These are phyloP conservation scores for Romanomermis culicivorax DNA, from an alignment of 2,888 invertebrate genomes.

Conservation along the genomic window DNA sequence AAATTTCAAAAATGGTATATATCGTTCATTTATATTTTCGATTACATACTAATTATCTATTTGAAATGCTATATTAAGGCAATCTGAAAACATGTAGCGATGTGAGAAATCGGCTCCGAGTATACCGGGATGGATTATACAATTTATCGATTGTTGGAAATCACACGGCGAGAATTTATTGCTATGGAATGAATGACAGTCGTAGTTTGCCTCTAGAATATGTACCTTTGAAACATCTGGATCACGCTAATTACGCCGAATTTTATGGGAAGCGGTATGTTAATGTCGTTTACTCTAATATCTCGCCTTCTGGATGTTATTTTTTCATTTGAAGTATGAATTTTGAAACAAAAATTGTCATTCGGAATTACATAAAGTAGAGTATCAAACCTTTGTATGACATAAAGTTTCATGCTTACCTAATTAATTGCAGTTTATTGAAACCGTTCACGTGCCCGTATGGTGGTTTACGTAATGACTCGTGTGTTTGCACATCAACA, in stretches of 20 bases:
- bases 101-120: too few species aligned
- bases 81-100: too few species aligned
- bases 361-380: too few species aligned
- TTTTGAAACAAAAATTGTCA: not conserved
- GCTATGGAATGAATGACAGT: conserved; percentile 47
- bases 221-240: conserved; percentile 38
- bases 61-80: too few species aligned
- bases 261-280: conserved; percentile 42
- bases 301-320: too few species aligned
- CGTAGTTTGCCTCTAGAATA: conserved; percentile 47
- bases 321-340: conserved; percentile 21
- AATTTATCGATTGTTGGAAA: too few species aligned
- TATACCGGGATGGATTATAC: too few species aligned
- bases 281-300: too few species aligned
- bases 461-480: conserved; percentile 39
- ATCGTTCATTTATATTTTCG: too few species aligned
- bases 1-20: too few species aligned
- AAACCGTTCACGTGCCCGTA: conserved; percentile 43
- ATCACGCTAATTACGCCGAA: conserved; percentile 49
- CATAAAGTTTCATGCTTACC: not conserved
- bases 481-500: conserved; percentile 38
- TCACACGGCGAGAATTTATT: conserved; percentile 46
- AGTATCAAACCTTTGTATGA: too few species aligned
- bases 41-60: too few species aligned
- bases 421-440: conserved; percentile 34